Base-by-base conservation (phyloP, 1,140 invertebrate genomes). In the Aphelinus certus region DNA sequence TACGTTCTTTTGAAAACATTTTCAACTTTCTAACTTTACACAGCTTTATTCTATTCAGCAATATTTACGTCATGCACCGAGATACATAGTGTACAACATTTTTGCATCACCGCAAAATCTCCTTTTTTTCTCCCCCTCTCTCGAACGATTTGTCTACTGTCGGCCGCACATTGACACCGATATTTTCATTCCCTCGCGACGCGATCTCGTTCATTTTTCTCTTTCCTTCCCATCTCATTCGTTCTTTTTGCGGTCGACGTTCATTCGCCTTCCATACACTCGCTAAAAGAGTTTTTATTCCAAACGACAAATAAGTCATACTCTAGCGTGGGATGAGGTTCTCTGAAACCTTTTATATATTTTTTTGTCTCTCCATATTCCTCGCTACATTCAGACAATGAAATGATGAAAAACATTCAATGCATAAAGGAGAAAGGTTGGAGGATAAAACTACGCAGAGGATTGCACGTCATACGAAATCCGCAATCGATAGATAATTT, bases 151-250 rank as follows among this genome's bases (percentile, higher is more conserved):
- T 62, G 47, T 67, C 56, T 48, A 64, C 57, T 61, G 48, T 55
- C 64, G 64, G 46, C 10, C 72, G 64, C 46, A 9, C 47, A 56
- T 65, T 71, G 43, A 72, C 71, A 76, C 48, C 26, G 63, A 70
- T 69, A 57, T 74, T 68, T 74, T 74, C 57, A 62, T 74, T 73
- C 47, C 45, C 63, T 47, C 3, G 42, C 55, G 47, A 65, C 62
- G 9, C 53, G 43, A 71, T 65, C 65, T 47, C 55, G 7, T 70
- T 7, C 1, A 61, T 64, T 76, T 71, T 51, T 60, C 69, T 64
- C 56, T 58, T 73, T 47, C 4, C 56, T 3, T 60, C 64, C 71
- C 58, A 60, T 3, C 7, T 67, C 26, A 46, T 76, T 58, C 61
- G 56, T 63, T 48, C 9, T 51, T 55, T 62, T n/a, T 67, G 65